phyloP scores from a whole-genome alignment of 2,113 vertebrate species.

The Centropus bengalensis region DNA sequence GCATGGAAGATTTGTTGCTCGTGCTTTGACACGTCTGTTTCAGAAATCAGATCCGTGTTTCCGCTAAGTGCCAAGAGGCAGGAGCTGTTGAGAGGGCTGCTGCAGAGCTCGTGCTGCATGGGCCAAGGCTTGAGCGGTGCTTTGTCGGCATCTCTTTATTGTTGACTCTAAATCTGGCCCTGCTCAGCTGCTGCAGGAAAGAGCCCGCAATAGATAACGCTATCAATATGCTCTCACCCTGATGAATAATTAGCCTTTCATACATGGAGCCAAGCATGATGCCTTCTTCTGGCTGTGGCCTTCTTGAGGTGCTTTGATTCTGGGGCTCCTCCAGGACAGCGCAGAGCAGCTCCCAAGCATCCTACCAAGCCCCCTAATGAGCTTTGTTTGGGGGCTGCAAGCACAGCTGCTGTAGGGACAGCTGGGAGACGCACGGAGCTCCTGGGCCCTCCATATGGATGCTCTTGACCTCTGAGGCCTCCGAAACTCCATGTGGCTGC shows the following conservation, averaged over 20 bases:
- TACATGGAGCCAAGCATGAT: fast-evolving
- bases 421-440: constrained; percentile 48
- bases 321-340: background rate
- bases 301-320: background rate
- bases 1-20: background rate
- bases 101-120: background rate
- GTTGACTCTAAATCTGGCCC: background rate
- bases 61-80: background rate
- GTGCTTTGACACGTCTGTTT: background rate
- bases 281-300: background rate
- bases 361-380: background rate
- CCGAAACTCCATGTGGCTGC: constrained; percentile 55
- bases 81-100: background rate
- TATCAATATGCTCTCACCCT: background rate
- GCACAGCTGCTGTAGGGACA: constrained; percentile 61
- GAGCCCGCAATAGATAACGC: fast-evolving
- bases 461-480: constrained; percentile 60
- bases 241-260: background rate
- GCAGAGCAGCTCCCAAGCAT: background rate
- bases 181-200: background rate
- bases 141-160: background rate
- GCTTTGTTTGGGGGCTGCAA: constrained; percentile 13
- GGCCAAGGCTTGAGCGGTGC: background rate
- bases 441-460: constrained; percentile 61
- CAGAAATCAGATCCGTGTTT: background rate